Conservation (phyloP, 2,113 vertebrate genomes). For the Turdus rufiventris region DNA sequence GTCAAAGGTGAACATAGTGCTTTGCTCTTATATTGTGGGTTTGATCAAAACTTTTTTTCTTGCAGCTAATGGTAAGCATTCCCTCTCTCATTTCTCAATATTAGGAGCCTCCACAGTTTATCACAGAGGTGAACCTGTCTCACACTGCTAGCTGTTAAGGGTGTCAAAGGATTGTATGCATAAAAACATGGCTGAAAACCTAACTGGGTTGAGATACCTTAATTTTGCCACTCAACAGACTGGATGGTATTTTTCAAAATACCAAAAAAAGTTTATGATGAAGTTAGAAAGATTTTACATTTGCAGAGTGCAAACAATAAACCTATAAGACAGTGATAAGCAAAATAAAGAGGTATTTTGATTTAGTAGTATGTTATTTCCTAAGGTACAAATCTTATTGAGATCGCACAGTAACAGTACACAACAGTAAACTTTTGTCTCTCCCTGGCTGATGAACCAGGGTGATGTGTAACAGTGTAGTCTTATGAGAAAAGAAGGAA, state of each 20-base stretch:
- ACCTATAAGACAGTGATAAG: not conserved
- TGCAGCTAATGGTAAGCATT: not conserved
- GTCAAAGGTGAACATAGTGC: not conserved
- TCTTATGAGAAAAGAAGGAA: not conserved
- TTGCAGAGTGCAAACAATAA: not conserved
- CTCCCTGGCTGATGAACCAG: not conserved
- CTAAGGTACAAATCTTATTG: not conserved
- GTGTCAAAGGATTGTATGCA: not conserved
- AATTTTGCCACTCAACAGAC: not conserved
- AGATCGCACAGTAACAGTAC: not conserved
- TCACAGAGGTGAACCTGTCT: not conserved
- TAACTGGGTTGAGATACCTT: not conserved
- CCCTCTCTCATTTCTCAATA: not conserved
- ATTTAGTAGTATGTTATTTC: not conserved
- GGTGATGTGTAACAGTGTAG: accelerated
- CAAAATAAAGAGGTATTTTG: not conserved
- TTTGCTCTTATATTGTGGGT: not conserved
- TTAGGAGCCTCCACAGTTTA: not conserved
- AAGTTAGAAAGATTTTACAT: not conserved
- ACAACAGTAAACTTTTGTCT: accelerated
- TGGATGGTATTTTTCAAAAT: not conserved
- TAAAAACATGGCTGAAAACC: not conserved
- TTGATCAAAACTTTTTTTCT: not conserved
- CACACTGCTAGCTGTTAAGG: not conserved
- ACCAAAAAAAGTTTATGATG: not conserved